Conservation (phyloP, 2,113 vertebrate genomes). For the Scalopus aquaticus region DNA sequence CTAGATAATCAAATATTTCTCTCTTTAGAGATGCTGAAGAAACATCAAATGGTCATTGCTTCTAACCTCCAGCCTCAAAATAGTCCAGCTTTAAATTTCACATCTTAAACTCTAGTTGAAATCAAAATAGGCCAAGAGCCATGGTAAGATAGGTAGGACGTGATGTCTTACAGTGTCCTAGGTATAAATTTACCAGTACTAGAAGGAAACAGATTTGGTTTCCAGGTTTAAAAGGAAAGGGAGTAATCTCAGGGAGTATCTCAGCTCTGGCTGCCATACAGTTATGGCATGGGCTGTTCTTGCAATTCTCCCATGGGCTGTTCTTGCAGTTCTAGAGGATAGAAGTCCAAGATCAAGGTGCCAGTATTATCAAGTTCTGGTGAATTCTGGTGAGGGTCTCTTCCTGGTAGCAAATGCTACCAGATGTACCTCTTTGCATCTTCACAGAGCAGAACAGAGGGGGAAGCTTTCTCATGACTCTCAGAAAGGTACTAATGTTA, state of each 20-base stretch:
- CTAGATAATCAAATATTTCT: neutral
- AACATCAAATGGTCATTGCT: neutral
- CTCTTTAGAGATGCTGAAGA: neutral
- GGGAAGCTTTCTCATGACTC: neutral
- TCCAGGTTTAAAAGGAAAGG: neutral
- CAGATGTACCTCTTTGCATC: neutral
- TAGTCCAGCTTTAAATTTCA: neutral
- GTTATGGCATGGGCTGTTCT: neutral
- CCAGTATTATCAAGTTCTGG: too few species aligned
- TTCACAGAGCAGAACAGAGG: neutral
- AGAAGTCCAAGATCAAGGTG: neutral
- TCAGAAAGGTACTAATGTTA: neutral
- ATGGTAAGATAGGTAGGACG: neutral
- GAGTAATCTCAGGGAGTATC: neutral
- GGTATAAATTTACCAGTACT: neutral
- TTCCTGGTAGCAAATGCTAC: neutral
- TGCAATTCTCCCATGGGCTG: neutral
- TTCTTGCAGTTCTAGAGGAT: neutral
- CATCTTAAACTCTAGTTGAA: neutral
- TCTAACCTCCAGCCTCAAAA: neutral
- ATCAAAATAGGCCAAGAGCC: neutral
- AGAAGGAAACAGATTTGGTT: neutral
- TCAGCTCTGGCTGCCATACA: too few species aligned
- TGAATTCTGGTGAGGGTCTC: neutral
- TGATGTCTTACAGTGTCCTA: neutral